Percentiles rank a stretch among this genome's conserved stretches.
These are phyloP conservation scores for Eufriesea mexicana DNA, from an alignment of 1,140 invertebrate genomes.

Conservation along the genomic window DNA sequence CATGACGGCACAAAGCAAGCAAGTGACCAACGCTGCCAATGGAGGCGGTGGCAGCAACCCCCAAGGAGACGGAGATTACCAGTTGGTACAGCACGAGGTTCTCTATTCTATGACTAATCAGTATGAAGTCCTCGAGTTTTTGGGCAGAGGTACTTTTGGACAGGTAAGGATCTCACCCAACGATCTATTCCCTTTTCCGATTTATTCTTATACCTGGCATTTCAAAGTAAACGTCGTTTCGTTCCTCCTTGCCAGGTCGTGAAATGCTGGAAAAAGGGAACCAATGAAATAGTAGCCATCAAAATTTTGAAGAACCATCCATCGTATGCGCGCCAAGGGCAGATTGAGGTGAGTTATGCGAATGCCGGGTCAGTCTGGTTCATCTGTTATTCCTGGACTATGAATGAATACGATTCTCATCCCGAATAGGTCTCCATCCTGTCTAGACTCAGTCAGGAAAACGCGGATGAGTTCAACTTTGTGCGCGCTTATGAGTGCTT, in stretches of 20 bases:
- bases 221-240: background rate
- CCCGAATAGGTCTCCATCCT: conserved; percentile 93
- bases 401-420: background rate
- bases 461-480: conserved; percentile 99
- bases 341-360: conserved; percentile 93
- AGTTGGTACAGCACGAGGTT: conserved; percentile 98
- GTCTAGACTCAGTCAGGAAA: conserved; percentile 98
- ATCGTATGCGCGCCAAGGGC: conserved; percentile 99
- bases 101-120: conserved; percentile 96
- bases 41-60: conserved; percentile 86
- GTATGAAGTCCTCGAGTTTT: conserved; percentile 99
- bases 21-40: conserved; percentile 78
- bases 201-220: no score
- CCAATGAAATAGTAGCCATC: conserved; percentile 99
- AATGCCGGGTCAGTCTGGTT: accelerated
- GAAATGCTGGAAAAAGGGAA: conserved; percentile 99
- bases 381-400: background rate
- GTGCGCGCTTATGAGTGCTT: conserved; percentile 99
- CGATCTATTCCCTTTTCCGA: no score
- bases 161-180: conserved; percentile 87
- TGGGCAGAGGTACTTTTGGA: conserved; percentile 99
- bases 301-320: conserved; percentile 99
- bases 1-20: conserved; percentile 92
- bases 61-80: conserved; percentile 97
- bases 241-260: conserved; percentile 87